A percentile compares a stretch with the other conserved stretches of the same genome.
Evolutionary conservation across 2,113 vertebrate species (phyloP).

Genomic region (Machaerirhynchus nigripectus): DNA sequence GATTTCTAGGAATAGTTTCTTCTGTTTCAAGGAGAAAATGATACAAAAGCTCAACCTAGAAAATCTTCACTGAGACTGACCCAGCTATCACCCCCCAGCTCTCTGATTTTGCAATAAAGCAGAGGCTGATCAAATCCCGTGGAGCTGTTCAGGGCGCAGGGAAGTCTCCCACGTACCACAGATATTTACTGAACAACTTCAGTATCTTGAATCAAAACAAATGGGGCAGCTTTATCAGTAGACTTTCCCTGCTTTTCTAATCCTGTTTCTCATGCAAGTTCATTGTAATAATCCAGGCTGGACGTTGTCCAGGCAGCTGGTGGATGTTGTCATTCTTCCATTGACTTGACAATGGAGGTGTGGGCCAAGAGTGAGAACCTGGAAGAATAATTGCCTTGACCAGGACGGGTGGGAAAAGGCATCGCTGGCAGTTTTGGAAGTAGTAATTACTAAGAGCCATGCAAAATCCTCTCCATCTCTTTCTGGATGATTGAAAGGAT

Average conservation of each 20-base stretch:
- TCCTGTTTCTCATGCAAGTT: slow-evolving; percentile 36
- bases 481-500: slow-evolving; percentile 26
- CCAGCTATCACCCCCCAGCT: not conserved
- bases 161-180: not conserved
- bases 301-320: slow-evolving; percentile 60
- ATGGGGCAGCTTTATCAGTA: slow-evolving; percentile 42
- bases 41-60: not conserved
- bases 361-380: slow-evolving; percentile 47
- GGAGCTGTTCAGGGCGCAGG: not conserved
- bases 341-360: slow-evolving; percentile 45
- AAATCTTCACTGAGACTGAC: not conserved
- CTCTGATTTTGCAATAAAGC: not conserved
- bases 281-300: slow-evolving; percentile 51
- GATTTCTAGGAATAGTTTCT: not conserved
- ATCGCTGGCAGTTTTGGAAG: not conserved
- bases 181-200: not conserved
- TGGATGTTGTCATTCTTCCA: slow-evolving; percentile 59
- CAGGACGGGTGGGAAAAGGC: slow-evolving; percentile 23
- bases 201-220: slow-evolving; percentile 50
- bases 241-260: slow-evolving; percentile 45
- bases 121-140: not conserved
- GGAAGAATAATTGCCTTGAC: slow-evolving; percentile 43
- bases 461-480: slow-evolving; percentile 35
- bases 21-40: not conserved
- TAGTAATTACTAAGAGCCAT: not conserved